These are phyloP conservation scores for Cyprinus carpio DNA, from an alignment of 2,113 vertebrate genomes.

Conservation along the genomic window DNA sequence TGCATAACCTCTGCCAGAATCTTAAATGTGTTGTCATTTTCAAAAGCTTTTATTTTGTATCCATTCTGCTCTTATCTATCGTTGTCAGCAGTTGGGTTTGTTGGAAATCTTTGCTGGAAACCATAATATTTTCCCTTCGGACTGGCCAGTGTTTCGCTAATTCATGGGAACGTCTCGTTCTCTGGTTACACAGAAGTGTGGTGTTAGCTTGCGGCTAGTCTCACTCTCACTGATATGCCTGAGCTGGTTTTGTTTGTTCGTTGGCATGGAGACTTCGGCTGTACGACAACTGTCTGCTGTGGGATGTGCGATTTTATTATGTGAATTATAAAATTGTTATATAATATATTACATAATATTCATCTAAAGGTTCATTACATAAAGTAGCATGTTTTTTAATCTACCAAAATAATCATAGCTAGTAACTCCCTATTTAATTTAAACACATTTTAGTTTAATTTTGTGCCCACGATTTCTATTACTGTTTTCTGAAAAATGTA, in stretches of 20 bases:
- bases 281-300: conserved; percentile 41
- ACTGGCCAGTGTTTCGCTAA: conserved; percentile 28
- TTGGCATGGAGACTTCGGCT: conserved; percentile 39
- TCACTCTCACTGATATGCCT: conserved; percentile 17
- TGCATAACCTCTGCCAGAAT: conserved; percentile 6
- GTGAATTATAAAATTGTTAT: neutral
- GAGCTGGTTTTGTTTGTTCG: conserved; percentile 47
- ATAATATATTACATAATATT: neutral
- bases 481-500: neutral
- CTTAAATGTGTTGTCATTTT: conserved; percentile 25
- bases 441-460: neutral
- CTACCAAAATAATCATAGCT: neutral
- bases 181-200: conserved; percentile 29
- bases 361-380: neutral
- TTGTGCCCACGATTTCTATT: neutral
- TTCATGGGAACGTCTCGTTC: conserved; percentile 29
- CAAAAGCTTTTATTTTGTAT: conserved; percentile 13
- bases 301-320: neutral
- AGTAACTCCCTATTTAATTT: neutral
- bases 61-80: neutral
- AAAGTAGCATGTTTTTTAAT: neutral
- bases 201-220: conserved; percentile 13
- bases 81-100: neutral
- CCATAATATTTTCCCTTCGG: conserved; percentile 30
- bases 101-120: conserved; percentile 17